phyloP scores from a whole-genome alignment of 2,888 invertebrate genomes.

The Chorisops tibialis region DNA sequence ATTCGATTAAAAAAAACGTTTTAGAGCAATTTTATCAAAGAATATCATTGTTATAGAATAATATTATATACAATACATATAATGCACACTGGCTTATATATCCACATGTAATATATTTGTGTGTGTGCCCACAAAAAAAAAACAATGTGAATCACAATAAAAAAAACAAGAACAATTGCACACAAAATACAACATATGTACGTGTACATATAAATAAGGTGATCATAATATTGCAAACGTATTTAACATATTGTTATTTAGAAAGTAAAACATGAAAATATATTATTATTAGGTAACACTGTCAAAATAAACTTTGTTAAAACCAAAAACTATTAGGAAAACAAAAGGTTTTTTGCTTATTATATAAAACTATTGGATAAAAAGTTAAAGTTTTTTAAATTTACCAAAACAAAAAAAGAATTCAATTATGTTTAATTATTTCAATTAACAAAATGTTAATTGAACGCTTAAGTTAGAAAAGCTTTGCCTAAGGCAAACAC shows the following conservation, averaged over 20 bases:
- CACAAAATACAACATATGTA: slow-evolving; percentile 10
- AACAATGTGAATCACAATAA: slow-evolving; percentile 18
- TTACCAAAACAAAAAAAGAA: neutral
- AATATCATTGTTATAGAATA: slow-evolving; percentile 13
- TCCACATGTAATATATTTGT: slow-evolving; percentile 16
- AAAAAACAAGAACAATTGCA: slow-evolving; percentile 10
- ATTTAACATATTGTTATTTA: slow-evolving; percentile 19
- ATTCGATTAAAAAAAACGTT: slow-evolving; percentile 2
- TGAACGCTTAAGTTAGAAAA: slow-evolving; percentile 25
- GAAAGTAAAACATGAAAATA: slow-evolving; percentile 4
- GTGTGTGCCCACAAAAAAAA: slow-evolving; percentile 17
- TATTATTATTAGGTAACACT: slow-evolving; percentile 18
- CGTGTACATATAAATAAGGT: slow-evolving; percentile 17
- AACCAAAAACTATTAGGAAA: slow-evolving; percentile 10
- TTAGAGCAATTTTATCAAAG: slow-evolving; percentile 26
- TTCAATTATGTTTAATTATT: neutral
- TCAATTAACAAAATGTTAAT: slow-evolving; percentile 16
- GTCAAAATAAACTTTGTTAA: slow-evolving; percentile 14
- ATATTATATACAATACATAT: neutral
- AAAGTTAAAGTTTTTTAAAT: neutral
- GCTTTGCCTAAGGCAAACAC: neutral
- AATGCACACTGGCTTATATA: slow-evolving; percentile 12
- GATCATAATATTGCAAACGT: slow-evolving; percentile 9
- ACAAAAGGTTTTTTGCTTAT: neutral
- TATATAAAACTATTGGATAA: neutral